phyloP scores from a whole-genome alignment of 1,140 invertebrate genomes.

The Idris sp. region DNA sequence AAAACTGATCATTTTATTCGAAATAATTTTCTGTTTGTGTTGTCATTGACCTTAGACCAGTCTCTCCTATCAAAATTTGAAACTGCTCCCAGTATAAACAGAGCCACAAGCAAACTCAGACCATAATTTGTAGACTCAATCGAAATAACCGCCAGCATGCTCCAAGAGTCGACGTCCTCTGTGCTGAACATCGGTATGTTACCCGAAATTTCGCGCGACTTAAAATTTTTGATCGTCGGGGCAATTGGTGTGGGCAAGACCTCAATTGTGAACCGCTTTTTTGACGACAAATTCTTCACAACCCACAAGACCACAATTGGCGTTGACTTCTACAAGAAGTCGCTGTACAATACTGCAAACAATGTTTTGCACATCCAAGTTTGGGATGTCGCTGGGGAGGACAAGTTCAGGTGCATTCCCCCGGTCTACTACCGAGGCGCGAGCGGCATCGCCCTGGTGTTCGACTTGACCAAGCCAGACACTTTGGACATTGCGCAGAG shows the following conservation, averaged over 20 bases:
- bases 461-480: slow-evolving; percentile 24
- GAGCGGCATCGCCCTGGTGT: slow-evolving; percentile 19
- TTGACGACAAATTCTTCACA: not conserved
- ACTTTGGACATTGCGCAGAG: slow-evolving; percentile 24
- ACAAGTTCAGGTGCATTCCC: slow-evolving; percentile 31
- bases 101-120: too few species aligned
- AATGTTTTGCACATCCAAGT: slow-evolving; percentile 11
- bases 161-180: not conserved
- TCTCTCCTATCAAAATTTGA: too few species aligned
- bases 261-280: slow-evolving; percentile 26
- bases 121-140: too few species aligned
- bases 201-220: not conserved
- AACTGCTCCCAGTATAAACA: too few species aligned
- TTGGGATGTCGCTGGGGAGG: slow-evolving; percentile 48
- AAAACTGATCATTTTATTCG: too few species aligned
- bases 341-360: slow-evolving; percentile 3
- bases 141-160: too few species aligned
- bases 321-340: slow-evolving; percentile 33
- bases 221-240: slow-evolving; percentile 38
- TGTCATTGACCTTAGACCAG: too few species aligned
- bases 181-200: slow-evolving; percentile 12
- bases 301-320: slow-evolving; percentile 17
- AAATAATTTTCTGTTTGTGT: too few species aligned
- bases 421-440: slow-evolving; percentile 24
- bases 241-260: slow-evolving; percentile 37